phyloP scores from a whole-genome alignment of 2,113 vertebrate species.

The Cavia porcellus region DNA sequence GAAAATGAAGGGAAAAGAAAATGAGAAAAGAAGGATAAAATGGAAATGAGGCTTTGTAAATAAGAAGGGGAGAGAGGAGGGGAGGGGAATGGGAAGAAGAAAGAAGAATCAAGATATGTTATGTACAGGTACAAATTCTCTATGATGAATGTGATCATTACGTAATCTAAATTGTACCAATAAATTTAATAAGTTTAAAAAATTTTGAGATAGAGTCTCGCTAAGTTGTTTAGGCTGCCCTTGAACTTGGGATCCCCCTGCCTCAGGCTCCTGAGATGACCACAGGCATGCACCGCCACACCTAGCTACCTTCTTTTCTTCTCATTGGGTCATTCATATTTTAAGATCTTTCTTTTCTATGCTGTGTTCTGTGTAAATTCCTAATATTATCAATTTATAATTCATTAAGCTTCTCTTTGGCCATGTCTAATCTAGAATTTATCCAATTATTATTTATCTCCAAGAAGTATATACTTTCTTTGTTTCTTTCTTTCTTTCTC shows the following conservation, averaged over 20 bases:
- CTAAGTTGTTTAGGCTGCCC: background rate
- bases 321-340: background rate
- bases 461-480: background rate
- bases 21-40: background rate
- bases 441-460: background rate
- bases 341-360: background rate
- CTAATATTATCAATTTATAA: background rate
- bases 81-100: background rate
- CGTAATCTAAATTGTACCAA: background rate
- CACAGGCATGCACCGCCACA: background rate
- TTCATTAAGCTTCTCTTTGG: background rate
- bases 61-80: background rate
- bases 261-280: background rate
- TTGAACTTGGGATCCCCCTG: background rate
- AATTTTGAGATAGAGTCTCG: background rate
- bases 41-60: background rate
- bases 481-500: background rate
- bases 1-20: background rate
- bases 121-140: background rate
- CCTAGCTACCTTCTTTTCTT: background rate
- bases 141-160: background rate
- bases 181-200: background rate
- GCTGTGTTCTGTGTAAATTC: background rate
- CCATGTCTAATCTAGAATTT: background rate
- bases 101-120: background rate